phyloP scores from a whole-genome alignment of 2,888 invertebrate genomes.

The Hemicrepidius hirtus region DNA sequence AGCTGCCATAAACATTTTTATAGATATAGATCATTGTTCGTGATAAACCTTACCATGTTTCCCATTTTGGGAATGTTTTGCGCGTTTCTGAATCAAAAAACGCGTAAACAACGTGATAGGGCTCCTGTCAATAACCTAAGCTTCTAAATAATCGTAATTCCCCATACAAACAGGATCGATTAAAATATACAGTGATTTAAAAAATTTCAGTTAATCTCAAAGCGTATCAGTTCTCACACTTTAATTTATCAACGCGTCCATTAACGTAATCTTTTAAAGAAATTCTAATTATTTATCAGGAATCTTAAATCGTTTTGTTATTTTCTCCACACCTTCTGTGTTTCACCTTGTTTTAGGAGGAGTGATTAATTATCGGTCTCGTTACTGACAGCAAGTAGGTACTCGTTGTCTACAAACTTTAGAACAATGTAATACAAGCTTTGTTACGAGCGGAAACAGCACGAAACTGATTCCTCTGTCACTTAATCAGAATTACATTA shows the following conservation, averaged over 20 bases:
- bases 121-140: conserved; percentile 15
- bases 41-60: conserved; percentile 13
- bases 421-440: conserved; percentile 10
- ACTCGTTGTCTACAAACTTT: conserved; percentile 6
- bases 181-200: neutral
- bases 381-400: conserved; percentile 12
- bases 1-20: conserved; percentile 40
- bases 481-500: conserved; percentile 1
- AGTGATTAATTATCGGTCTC: conserved; percentile 14
- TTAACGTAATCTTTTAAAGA: neutral
- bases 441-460: neutral
- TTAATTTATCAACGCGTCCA: neutral
- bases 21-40: conserved; percentile 36
- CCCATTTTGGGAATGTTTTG: neutral
- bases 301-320: conserved; percentile 6
- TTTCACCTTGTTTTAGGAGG: neutral
- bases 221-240: conserved; percentile 9
- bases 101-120: too few species aligned
- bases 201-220: conserved; percentile 3
- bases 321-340: too few species aligned
- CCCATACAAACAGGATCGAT: neutral
- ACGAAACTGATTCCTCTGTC: neutral
- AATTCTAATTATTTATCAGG: conserved; percentile 7
- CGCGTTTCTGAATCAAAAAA: too few species aligned
- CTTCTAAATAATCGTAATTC: neutral